A percentile compares a stretch with the other conserved stretches of the same genome.
Evolutionary conservation across 1,140 invertebrate genomes (phyloP).

Genomic region (Liolophura sinensis): DNA sequence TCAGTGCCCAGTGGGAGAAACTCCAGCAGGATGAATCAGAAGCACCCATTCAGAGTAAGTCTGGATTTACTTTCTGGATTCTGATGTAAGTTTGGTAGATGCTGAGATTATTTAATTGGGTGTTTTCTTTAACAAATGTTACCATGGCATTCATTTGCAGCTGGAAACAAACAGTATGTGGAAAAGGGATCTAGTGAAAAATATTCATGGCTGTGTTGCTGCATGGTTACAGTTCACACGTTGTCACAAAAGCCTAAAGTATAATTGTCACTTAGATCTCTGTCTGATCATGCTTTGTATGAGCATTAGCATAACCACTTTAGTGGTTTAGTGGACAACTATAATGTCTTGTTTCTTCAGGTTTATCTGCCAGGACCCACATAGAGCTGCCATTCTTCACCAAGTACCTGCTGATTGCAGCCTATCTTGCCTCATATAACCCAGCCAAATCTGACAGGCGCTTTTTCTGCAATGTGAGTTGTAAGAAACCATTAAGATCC

Average conservation of each 20-base stretch:
- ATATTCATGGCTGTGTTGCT: too few species aligned
- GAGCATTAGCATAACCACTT: background rate
- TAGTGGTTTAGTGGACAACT: background rate
- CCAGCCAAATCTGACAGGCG: conserved; percentile 82
- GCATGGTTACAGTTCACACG: background rate
- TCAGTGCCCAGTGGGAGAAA: conserved; percentile 46
- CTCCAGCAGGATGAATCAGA: conserved; percentile 25
- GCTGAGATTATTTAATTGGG: too few species aligned
- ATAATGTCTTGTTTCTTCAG: conserved; percentile 13
- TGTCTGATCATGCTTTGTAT: background rate
- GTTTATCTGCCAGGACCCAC: conserved; percentile 32
- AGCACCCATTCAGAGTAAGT: background rate
- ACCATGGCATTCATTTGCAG: too few species aligned
- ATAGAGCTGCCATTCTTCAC: conserved; percentile 87
- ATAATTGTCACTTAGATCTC: background rate
- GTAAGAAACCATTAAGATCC: background rate
- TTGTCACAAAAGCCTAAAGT: background rate
- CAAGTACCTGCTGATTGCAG: conserved; percentile 85
- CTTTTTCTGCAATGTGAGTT: conserved; percentile 53
- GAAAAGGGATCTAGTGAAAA: too few species aligned
- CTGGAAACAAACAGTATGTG: too few species aligned
- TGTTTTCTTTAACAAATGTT: too few species aligned
- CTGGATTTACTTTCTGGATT: conserved; percentile 3
- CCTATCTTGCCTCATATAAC: conserved; percentile 90
- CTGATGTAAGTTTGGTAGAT: too few species aligned